These are phyloP conservation scores for Stichopus chloronotus DNA, from an alignment of 35 echinoderm and acorn worm genomes.

Conservation along the genomic window DNA sequence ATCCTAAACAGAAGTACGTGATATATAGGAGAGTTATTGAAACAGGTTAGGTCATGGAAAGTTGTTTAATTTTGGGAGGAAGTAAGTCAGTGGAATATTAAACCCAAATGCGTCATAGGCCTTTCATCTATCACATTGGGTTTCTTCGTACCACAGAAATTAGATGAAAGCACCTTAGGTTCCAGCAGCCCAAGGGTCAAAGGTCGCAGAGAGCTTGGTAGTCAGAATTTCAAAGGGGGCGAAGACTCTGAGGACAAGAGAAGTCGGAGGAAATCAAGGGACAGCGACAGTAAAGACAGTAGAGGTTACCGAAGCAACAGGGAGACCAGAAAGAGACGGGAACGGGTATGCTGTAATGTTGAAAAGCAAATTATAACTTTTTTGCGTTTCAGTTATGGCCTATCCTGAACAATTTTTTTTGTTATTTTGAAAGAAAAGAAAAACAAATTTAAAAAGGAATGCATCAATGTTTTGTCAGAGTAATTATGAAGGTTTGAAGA, in stretches of 20 bases:
- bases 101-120: background rate
- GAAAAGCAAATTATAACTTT: background rate
- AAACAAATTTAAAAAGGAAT: background rate
- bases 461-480: too few species aligned
- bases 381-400: background rate
- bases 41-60: too few species aligned
- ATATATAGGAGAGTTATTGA: too few species aligned
- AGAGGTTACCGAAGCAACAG: conserved; percentile 49
- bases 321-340: conserved; percentile 47
- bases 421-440: background rate
- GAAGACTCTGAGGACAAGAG: conserved; percentile 1
- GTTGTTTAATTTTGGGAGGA: too few species aligned
- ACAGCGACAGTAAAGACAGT: conserved; percentile 40
- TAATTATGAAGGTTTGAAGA: too few species aligned
- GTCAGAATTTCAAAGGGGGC: conserved; percentile 16
- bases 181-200: conserved; percentile 48
- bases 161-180: conserved; percentile 20
- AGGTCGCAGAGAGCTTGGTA: conserved; percentile 71
- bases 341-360: conserved; percentile 2
- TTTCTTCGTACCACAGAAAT: background rate
- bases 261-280: background rate
- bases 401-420: background rate
- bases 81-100: too few species aligned
- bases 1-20: too few species aligned
- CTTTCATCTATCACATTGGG: background rate